Conservation (phyloP, 2,113 vertebrate species). For the Clarias macrocephalus region DNA sequence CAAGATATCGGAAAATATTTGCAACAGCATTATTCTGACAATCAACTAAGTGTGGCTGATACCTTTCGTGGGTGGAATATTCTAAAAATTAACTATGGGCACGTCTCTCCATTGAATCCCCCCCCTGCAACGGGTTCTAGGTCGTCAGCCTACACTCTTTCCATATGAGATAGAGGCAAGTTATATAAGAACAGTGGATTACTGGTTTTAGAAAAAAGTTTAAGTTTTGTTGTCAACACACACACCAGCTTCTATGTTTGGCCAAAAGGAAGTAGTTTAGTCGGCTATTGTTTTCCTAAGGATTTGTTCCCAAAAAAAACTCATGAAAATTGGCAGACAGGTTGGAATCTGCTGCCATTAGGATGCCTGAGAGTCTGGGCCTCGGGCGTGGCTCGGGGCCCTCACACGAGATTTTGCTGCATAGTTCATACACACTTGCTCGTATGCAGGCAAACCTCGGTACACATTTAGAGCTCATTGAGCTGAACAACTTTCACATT, state of each 20-base stretch:
- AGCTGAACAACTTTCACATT: too few relatives aligned
- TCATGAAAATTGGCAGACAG: too few relatives aligned
- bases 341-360: too few relatives aligned
- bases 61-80: not conserved
- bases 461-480: too few relatives aligned
- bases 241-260: not conserved
- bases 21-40: not conserved
- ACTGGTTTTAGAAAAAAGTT: not conserved
- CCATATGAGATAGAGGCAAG: not conserved
- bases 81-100: conserved; percentile 1
- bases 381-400: too few relatives aligned
- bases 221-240: not conserved
- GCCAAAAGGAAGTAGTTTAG: not conserved
- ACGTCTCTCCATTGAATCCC: not conserved
- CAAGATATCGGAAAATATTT: not conserved
- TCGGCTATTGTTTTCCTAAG: too few relatives aligned
- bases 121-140: conserved; percentile 4
- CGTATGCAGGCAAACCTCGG: too few relatives aligned
- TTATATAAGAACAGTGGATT: conserved; percentile 5
- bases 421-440: too few relatives aligned
- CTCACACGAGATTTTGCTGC: too few relatives aligned
- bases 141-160: conserved; percentile 8
- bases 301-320: too few relatives aligned
- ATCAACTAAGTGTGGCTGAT: not conserved
- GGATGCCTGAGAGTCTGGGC: too few relatives aligned